A percentile compares a stretch with the other conserved stretches of the same genome.
Evolutionary conservation across 2,113 vertebrate genomes (phyloP).

Genomic region (Crotalus helleri): DNA sequence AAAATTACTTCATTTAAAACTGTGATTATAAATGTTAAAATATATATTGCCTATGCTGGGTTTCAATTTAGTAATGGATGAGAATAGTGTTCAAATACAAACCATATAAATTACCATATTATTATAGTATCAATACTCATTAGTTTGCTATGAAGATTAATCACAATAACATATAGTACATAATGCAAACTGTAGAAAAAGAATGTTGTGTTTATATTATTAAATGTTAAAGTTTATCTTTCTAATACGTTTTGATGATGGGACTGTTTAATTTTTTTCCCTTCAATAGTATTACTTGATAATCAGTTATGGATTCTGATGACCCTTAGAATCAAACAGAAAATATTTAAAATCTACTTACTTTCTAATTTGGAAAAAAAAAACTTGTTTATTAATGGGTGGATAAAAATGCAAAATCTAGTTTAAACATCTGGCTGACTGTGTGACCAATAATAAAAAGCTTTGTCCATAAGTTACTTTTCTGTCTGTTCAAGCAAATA

Average conservation of each 20-base stretch:
- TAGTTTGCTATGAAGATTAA: constrained; percentile 58
- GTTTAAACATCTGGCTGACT: no score
- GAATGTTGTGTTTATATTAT: not conserved
- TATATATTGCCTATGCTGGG: constrained; percentile 36
- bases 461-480: not conserved
- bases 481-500: not conserved
- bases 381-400: not conserved
- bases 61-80: constrained; percentile 34
- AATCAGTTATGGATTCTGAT: not conserved
- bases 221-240: constrained; percentile 46
- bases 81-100: constrained; percentile 58
- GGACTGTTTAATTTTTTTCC: not conserved
- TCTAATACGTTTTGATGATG: not conserved
- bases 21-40: constrained; percentile 43
- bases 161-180: constrained; percentile 26
- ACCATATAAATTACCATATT: constrained; percentile 57
- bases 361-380: not conserved
- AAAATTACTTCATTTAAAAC: constrained; percentile 57
- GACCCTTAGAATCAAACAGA: not conserved
- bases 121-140: constrained; percentile 61
- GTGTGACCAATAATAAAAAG: not conserved
- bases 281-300: not conserved
- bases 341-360: not conserved
- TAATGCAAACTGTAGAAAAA: not conserved
- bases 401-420: no score